phyloP scores from a whole-genome alignment of 2,888 invertebrate species.

The Cataglyphis albicans region DNA sequence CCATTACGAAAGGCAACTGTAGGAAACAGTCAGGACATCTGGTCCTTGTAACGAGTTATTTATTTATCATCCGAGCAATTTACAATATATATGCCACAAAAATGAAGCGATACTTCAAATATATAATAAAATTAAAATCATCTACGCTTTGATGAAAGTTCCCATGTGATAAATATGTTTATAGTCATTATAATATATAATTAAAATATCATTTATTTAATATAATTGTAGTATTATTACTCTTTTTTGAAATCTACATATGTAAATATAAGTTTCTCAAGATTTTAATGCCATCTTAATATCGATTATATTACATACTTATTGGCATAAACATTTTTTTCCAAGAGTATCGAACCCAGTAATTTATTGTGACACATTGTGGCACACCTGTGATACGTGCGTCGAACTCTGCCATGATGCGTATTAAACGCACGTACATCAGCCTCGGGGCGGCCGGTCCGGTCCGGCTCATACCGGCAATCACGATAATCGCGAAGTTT shows the following conservation, averaged over 20 bases:
- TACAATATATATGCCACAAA: not conserved
- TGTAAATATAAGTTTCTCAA: not conserved
- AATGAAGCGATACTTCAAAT: constrained; percentile 9
- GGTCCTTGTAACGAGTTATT: constrained; percentile 14
- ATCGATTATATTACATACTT: not conserved
- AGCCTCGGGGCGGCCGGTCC: constrained; percentile 61
- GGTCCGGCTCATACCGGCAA: constrained; percentile 51
- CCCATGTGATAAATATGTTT: not conserved
- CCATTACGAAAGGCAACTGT: constrained; percentile 28
- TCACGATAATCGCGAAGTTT: constrained; percentile 67
- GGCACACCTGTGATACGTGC: constrained; percentile 60
- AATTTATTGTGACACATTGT: constrained; percentile 56
- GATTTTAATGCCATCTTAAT: not conserved
- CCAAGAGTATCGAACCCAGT: constrained; percentile 33
- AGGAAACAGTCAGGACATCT: not conserved
- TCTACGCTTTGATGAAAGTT: not conserved
- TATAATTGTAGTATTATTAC: not conserved
- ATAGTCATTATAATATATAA: not conserved
- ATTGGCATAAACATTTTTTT: not conserved
- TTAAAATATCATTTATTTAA: not conserved
- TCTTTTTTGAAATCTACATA: too few species aligned
- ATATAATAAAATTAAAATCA: not conserved
- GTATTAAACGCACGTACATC: constrained; percentile 70
- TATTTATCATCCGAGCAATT: constrained; percentile 11
- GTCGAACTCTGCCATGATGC: not conserved